Percentiles rank a stretch among this genome's conserved stretches.
Conservation (phyloP, 2,888 invertebrate genomes). For the Watsonalla cultraria region DNA sequence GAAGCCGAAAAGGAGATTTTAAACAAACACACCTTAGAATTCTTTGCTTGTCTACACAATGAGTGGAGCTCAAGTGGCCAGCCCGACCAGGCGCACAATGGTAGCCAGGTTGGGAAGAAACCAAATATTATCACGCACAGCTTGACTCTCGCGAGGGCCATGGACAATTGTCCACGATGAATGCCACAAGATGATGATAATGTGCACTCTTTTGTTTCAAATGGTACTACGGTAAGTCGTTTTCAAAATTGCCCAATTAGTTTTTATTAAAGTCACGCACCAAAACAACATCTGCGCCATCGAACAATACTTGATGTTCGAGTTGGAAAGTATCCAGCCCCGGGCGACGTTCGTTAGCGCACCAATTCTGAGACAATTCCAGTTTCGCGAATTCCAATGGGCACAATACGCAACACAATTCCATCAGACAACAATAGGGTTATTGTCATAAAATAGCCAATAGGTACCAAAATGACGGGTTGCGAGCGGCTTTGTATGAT, state of each 20-base stretch:
- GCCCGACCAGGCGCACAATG: conserved; percentile 53
- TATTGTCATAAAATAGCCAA: conserved; percentile 78
- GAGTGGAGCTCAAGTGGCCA: conserved; percentile 60
- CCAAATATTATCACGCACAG: conserved; percentile 75
- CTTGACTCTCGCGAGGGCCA: conserved; percentile 39
- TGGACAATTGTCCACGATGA: conserved; percentile 38
- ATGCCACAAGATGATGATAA: conserved; percentile 18
- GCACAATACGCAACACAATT: conserved; percentile 60
- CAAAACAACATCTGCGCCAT: conserved; percentile 24
- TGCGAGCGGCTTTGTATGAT: conserved; percentile 61
- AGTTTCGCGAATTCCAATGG: conserved; percentile 67
- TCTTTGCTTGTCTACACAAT: conserved; percentile 58
- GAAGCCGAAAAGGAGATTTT: conserved; percentile 70
- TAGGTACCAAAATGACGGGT: conserved; percentile 77
- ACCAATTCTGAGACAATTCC: conserved; percentile 67
- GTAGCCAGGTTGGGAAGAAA: conserved; percentile 54
- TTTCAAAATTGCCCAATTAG: conserved; percentile 23
- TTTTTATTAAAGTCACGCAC: conserved; percentile 20
- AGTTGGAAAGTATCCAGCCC: conserved; percentile 33
- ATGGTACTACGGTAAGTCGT: conserved; percentile 17
- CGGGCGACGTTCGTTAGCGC: conserved; percentile 57
- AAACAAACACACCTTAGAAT: conserved; percentile 66
- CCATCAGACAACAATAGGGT: conserved; percentile 56
- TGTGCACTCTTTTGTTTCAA: conserved; percentile 27
- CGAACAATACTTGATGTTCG: conserved; percentile 1